Percentiles rank a stretch among this genome's conserved stretches.
Conservation (phyloP, 2,888 invertebrate species). For the Drosophila formosana region DNA sequence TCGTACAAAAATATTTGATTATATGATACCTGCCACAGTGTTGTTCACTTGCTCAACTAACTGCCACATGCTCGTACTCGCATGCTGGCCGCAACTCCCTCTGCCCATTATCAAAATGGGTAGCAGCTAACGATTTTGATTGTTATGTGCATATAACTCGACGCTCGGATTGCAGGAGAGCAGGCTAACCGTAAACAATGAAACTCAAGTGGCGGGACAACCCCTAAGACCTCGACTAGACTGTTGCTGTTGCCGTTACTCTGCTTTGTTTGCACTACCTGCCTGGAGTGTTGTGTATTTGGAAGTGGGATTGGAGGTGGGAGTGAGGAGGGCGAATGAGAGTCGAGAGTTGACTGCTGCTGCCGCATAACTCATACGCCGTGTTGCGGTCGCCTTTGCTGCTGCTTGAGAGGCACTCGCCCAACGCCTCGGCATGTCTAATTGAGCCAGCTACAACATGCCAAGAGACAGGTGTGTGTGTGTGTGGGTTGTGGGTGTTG, state of each 20-base stretch:
- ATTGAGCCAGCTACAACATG: constrained; percentile 52
- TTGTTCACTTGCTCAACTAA: constrained; percentile 40
- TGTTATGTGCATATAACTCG: constrained; percentile 67
- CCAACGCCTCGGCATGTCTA: constrained; percentile 59
- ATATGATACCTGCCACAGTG: constrained; percentile 51
- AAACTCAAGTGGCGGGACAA: constrained; percentile 44
- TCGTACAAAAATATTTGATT: constrained; percentile 70
- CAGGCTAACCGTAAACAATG: constrained; percentile 65
- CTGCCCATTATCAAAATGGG: constrained; percentile 18
- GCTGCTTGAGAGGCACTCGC: constrained; percentile 54
- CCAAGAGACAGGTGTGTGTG: constrained; percentile 3
- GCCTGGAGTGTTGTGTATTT: constrained; percentile 32
- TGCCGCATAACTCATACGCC: constrained; percentile 72
- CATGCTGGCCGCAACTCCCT: background rate
- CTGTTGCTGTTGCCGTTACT: constrained; percentile 49
- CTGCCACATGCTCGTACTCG: constrained; percentile 15
- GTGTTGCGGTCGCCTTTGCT: constrained; percentile 48
- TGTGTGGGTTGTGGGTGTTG: constrained; percentile 31
- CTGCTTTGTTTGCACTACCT: constrained; percentile 42
- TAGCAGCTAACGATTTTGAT: constrained; percentile 75
- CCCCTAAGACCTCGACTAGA: constrained; percentile 27
- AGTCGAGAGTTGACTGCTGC: constrained; percentile 7
- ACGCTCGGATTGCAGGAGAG: constrained; percentile 62
- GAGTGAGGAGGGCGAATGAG: background rate
- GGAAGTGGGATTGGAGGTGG: constrained; percentile 2